phyloP scores from a whole-genome alignment of 2,113 vertebrate species.

The Bambusicola thoracicus region DNA sequence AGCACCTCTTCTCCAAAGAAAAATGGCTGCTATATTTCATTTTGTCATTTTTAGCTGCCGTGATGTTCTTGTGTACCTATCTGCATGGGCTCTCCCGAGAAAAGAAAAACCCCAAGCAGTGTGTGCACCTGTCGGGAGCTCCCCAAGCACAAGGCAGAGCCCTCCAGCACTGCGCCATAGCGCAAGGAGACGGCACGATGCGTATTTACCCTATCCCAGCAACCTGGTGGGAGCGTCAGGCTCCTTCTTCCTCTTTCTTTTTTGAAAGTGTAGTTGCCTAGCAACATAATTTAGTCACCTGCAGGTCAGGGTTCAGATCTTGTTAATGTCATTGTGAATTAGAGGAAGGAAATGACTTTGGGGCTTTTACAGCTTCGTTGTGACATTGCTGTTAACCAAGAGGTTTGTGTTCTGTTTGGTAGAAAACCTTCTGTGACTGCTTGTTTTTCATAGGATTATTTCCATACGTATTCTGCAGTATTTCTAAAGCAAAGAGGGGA shows the following conservation, averaged over 20 bases:
- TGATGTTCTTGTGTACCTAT: conserved; percentile 67
- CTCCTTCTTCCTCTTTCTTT: background rate
- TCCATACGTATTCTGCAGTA: background rate
- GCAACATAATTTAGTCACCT: conserved; percentile 75
- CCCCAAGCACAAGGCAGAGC: background rate
- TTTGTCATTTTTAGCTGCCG: conserved; percentile 77
- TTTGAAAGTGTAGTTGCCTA: conserved; percentile 58
- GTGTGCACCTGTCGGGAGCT: background rate
- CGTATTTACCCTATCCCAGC: background rate
- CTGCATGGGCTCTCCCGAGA: background rate
- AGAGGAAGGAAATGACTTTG: conserved; percentile 65
- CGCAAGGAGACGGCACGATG: background rate
- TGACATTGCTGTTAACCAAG: conserved; percentile 45
- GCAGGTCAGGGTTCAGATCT: conserved; percentile 71
- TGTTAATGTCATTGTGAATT: conserved; percentile 75
- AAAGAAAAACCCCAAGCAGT: background rate
- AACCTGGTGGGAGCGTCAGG: background rate
- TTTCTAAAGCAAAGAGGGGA: background rate
- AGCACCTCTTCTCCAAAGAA: conserved; percentile 78
- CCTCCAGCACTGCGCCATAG: background rate
- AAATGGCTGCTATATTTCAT: conserved; percentile 84
- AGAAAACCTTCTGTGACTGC: background rate
- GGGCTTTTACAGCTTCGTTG: conserved; percentile 56
- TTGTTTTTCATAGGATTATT: conserved; percentile 15
- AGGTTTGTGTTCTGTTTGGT: background rate